These are phyloP conservation scores for Euzetes globulus DNA, from an alignment of 2,888 invertebrate genomes.

Conservation along the genomic window DNA sequence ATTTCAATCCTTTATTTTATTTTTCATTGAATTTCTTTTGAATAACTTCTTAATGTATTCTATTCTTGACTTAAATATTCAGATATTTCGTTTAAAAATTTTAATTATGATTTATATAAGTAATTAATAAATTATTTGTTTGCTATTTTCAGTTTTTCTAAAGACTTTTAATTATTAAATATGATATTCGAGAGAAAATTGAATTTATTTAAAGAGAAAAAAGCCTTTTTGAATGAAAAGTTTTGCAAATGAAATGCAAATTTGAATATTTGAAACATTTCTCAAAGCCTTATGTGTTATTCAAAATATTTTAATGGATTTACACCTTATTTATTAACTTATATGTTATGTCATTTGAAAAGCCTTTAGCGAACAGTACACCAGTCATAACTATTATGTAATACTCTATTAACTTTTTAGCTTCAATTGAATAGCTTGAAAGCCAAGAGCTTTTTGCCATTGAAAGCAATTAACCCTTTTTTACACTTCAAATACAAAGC, in stretches of 20 bases:
- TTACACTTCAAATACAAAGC: neutral
- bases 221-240: too few species aligned
- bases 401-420: constrained; percentile 11
- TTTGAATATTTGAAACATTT: too few species aligned
- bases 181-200: too few species aligned
- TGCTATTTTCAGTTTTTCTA: too few species aligned
- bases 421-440: neutral
- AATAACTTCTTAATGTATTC: neutral
- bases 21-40: neutral
- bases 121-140: neutral
- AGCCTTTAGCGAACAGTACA: neutral
- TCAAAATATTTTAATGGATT: too few species aligned
- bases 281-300: too few species aligned
- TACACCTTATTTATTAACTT: neutral
- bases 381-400: neutral
- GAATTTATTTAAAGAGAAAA: too few species aligned
- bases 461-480: constrained; percentile 13
- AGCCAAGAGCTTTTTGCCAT: neutral
- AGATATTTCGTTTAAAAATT: neutral
- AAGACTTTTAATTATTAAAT: too few species aligned
- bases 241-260: too few species aligned
- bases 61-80: neutral
- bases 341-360: neutral
- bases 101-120: neutral
- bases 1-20: neutral